A percentile compares a stretch with the other conserved stretches of the same genome.
Evolutionary conservation across 2,113 vertebrate species (phyloP).

Genomic region (Hippocampus barbouri): DNA sequence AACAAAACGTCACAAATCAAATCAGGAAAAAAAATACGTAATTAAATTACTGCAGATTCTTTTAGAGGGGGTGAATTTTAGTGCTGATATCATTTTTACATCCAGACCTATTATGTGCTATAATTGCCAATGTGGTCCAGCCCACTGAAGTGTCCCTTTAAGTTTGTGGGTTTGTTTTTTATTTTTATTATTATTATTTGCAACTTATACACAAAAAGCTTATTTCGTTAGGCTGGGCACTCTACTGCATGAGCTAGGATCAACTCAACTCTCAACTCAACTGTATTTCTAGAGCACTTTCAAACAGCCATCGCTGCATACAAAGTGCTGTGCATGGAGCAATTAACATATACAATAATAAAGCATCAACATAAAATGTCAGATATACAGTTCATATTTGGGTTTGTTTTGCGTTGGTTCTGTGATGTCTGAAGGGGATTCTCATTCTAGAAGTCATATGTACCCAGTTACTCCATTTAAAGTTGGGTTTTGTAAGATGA

Average conservation of each 20-base stretch:
- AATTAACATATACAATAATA: no score
- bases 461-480: slow-evolving; percentile 2
- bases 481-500: neutral
- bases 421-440: neutral
- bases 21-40: no score
- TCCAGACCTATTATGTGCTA: no score
- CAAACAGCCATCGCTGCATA: no score
- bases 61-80: no score
- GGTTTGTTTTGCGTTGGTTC: slow-evolving; percentile 21
- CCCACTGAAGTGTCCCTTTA: neutral
- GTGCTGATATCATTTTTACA: no score
- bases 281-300: no score
- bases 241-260: neutral
- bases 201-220: neutral
- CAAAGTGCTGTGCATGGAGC: no score
- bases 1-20: no score
- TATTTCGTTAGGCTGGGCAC: neutral
- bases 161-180: neutral
- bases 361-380: neutral
- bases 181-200: neutral
- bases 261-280: no score
- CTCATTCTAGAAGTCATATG: slow-evolving; percentile 6
- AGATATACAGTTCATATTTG: neutral
- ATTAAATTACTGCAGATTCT: no score
- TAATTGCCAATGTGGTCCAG: no score